Conservation (phyloP, 2,888 invertebrate genomes). For the Himalopsyche kuldschensis region DNA sequence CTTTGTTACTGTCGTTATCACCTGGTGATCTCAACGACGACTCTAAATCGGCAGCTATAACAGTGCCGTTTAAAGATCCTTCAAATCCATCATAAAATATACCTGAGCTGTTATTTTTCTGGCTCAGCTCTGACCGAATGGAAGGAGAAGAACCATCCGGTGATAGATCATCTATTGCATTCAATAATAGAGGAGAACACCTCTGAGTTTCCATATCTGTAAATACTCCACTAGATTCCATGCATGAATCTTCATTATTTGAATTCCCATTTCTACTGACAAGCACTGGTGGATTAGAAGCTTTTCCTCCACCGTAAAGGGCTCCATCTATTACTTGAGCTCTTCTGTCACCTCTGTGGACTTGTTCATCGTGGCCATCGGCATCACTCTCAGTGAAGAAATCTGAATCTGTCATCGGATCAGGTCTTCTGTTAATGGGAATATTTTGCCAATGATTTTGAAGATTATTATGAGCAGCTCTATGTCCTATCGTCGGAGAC, state of each 20-base stretch:
- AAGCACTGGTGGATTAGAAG: conserved; percentile 60
- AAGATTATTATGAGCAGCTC: conserved; percentile 54
- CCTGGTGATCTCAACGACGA: conserved; percentile 9
- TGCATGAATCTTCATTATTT: conserved; percentile 69
- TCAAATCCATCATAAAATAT: conserved; percentile 30
- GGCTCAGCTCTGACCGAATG: conserved; percentile 58
- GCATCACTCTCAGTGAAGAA: conserved; percentile 90
- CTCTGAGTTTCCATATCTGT: conserved; percentile 78
- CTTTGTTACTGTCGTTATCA: conserved; percentile 9
- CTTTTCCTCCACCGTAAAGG: conserved; percentile 75
- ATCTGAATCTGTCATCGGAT: conserved; percentile 90
- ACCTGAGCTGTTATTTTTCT: conserved; percentile 48
- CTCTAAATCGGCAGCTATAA: conserved; percentile 22
- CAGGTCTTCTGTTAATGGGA: conserved; percentile 69
- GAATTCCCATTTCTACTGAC: conserved; percentile 51
- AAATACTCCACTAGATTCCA: conserved; percentile 89
- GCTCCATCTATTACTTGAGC: conserved; percentile 89
- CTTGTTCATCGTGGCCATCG: conserved; percentile 77
- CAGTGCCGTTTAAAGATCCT: conserved; percentile 28
- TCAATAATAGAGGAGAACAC: conserved; percentile 55
- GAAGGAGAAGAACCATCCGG: conserved; percentile 66
- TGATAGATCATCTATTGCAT: conserved; percentile 69
- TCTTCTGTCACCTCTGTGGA: conserved; percentile 70
- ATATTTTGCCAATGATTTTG: conserved; percentile 63
- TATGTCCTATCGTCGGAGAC: conserved; percentile 63